phyloP scores from a whole-genome alignment of 2,888 invertebrate genomes.

The Chrysina gloriosa region DNA sequence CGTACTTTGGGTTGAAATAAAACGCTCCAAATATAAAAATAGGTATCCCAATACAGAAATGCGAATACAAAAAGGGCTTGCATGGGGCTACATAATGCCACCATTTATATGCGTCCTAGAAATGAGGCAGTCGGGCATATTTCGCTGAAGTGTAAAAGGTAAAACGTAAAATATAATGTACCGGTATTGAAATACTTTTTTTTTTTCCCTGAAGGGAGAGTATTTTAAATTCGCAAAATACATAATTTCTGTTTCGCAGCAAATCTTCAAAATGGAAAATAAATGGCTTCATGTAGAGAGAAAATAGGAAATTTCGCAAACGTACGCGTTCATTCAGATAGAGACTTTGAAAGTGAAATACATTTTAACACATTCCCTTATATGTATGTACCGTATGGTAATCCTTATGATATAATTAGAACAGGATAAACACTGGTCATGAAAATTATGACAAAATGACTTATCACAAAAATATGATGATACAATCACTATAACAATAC shows the following conservation, averaged over 20 bases:
- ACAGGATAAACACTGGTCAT: too few species aligned
- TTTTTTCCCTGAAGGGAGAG: background rate
- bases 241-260: background rate
- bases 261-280: too few species aligned
- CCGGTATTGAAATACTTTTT: constrained; percentile 27
- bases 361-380: too few species aligned
- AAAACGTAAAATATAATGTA: constrained; percentile 31
- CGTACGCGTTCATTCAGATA: background rate
- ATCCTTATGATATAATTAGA: too few species aligned
- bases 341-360: too few species aligned
- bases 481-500: too few species aligned
- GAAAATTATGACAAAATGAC: too few species aligned
- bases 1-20: constrained; percentile 9
- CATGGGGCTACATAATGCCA: constrained; percentile 15
- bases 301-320: too few species aligned
- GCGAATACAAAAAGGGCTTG: constrained; percentile 25
- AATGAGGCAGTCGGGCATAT: constrained; percentile 30
- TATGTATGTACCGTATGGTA: too few species aligned
- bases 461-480: too few species aligned
- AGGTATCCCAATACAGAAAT: constrained; percentile 25
- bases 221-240: constrained; percentile 5
- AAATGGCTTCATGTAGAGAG: background rate
- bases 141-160: constrained; percentile 36
- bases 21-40: constrained; percentile 34
- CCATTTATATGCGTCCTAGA: constrained; percentile 35